These are phyloP conservation scores for Drosophila merina DNA, from an alignment of 2,888 invertebrate genomes.

Conservation along the genomic window DNA sequence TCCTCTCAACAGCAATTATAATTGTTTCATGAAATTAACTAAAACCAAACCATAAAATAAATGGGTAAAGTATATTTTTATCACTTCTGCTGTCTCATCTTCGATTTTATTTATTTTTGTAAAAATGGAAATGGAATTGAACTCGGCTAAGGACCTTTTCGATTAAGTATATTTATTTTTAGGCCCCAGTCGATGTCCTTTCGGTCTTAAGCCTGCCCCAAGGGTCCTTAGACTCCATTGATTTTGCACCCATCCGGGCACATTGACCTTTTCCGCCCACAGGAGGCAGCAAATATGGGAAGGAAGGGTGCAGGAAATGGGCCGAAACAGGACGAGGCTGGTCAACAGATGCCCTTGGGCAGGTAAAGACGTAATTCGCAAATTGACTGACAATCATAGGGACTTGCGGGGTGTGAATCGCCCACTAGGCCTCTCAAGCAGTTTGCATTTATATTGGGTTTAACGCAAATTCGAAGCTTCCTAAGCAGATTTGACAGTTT, in stretches of 20 bases:
- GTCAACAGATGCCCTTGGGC: slow-evolving; percentile 51
- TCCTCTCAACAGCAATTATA: not conserved
- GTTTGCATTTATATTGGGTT: slow-evolving; percentile 37
- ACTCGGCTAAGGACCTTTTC: slow-evolving; percentile 26
- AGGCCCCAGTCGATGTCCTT: slow-evolving; percentile 21
- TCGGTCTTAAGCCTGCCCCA: slow-evolving; percentile 40
- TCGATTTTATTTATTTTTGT: slow-evolving; percentile 23
- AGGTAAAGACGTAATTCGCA: slow-evolving; percentile 72
- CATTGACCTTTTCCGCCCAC: slow-evolving; percentile 56
- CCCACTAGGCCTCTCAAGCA: slow-evolving; percentile 37
- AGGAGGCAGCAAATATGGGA: slow-evolving; percentile 5
- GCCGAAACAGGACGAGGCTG: slow-evolving; percentile 24
- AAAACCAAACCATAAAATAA: not conserved
- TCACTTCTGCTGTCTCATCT: not conserved
- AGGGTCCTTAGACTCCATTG: slow-evolving; percentile 48
- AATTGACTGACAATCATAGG: slow-evolving; percentile 70
- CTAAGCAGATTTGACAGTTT: slow-evolving; percentile 57
- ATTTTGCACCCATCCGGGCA: slow-evolving; percentile 50
- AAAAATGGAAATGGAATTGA: slow-evolving; percentile 38
- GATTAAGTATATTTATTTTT: slow-evolving; percentile 63
- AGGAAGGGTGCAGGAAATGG: slow-evolving; percentile 29
- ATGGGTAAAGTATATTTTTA: not conserved
- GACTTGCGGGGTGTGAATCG: slow-evolving; percentile 47
- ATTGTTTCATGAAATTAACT: not conserved
- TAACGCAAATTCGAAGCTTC: slow-evolving; percentile 1